Percentiles rank a stretch among this genome's conserved stretches.
phyloP scores from a whole-genome alignment of 2,113 vertebrate species.

The Ageneiosus marmoratus region DNA sequence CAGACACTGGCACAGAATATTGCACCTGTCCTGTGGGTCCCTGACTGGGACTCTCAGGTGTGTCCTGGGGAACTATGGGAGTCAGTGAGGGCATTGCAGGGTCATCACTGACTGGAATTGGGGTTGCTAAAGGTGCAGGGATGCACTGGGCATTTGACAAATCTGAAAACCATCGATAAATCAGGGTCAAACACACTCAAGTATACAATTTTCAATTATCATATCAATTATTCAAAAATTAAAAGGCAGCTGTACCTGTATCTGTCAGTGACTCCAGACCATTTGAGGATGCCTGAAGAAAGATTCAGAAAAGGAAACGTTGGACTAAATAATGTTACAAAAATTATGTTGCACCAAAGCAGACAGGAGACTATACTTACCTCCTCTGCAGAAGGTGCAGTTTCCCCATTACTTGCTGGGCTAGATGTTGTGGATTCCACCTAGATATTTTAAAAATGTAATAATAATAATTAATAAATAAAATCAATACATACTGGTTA shows the following conservation, averaged over 20 bases:
- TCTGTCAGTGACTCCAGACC: constrained; percentile 89
- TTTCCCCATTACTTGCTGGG: constrained; percentile 68
- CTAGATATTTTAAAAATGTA: constrained; percentile 23
- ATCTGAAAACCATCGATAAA: constrained; percentile 50
- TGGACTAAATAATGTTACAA: background rate
- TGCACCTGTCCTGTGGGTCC: constrained; percentile 72
- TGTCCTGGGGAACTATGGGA: constrained; percentile 62
- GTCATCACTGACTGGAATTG: constrained; percentile 78
- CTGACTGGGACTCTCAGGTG: constrained; percentile 77
- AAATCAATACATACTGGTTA: background rate
- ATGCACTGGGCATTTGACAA: constrained; percentile 78
- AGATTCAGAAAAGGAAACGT: background rate
- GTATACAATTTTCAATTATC: too few species aligned
- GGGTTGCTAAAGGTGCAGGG: constrained; percentile 76
- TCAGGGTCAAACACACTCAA: background rate
- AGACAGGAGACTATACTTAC: constrained; percentile 49
- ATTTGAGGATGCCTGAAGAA: constrained; percentile 80
- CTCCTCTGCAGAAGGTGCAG: constrained; percentile 70
- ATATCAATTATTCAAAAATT: background rate
- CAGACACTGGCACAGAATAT: constrained; percentile 80
- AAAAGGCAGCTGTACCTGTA: constrained; percentile 77
- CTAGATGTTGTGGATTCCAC: constrained; percentile 66
- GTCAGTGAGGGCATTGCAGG: constrained; percentile 67
- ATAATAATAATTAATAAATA: background rate
- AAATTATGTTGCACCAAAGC: background rate